Conservation (phyloP, 2,888 invertebrate genomes). For the Cheilosia pagana region DNA sequence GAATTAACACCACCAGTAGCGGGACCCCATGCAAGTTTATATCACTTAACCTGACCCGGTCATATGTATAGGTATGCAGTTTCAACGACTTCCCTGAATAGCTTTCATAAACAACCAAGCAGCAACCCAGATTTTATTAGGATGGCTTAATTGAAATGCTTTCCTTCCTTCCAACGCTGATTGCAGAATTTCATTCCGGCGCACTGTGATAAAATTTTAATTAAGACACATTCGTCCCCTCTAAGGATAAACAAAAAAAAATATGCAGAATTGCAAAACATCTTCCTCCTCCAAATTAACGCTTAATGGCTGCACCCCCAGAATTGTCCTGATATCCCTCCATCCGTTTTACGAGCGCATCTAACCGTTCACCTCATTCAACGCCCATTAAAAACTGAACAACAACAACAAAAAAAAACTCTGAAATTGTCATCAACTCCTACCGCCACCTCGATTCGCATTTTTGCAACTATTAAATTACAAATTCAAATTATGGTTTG, state of each 20-base stretch:
- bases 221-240: slow-evolving; percentile 27
- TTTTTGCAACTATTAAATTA: slow-evolving; percentile 73
- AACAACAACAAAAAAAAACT: slow-evolving; percentile 3
- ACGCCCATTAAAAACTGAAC: slow-evolving; percentile 37
- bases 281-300: slow-evolving; percentile 42
- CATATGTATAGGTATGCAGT: not conserved
- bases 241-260: slow-evolving; percentile 12
- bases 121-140: slow-evolving; percentile 10
- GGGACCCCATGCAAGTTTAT: no score
- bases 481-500: slow-evolving; percentile 72
- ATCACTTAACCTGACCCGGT: slow-evolving; percentile 6
- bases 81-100: not conserved
- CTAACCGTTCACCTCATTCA: slow-evolving; percentile 31
- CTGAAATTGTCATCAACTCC: slow-evolving; percentile 38
- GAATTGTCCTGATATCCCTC: slow-evolving; percentile 16
- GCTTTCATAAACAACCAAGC: not conserved
- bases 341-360: slow-evolving; percentile 6
- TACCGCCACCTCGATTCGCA: slow-evolving; percentile 45
- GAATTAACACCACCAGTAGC: no score
- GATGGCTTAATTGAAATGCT: not conserved
- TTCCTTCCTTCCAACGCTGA: not conserved
- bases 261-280: slow-evolving; percentile 38
- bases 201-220: slow-evolving; percentile 22
- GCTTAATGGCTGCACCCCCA: slow-evolving; percentile 48
- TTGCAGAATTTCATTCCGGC: slow-evolving; percentile 4